phyloP scores from a whole-genome alignment of 2,888 invertebrate genomes.

The Saturnia pavonia region DNA sequence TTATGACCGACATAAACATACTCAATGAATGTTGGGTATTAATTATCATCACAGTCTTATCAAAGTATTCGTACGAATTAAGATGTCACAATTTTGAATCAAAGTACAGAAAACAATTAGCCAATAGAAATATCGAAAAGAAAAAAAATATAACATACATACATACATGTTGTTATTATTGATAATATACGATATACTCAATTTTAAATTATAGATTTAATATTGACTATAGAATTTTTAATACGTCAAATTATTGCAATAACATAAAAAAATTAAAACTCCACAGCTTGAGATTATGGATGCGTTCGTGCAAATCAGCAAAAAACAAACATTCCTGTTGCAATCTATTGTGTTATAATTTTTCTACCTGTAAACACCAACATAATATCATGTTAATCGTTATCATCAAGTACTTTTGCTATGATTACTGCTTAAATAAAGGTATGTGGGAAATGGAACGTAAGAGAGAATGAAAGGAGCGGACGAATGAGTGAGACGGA shows the following conservation, averaged over 20 bases:
- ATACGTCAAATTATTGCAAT: constrained; percentile 14
- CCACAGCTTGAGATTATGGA: constrained; percentile 15
- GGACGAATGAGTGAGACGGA: too few species aligned
- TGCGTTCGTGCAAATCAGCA: constrained; percentile 12
- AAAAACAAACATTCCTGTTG: constrained; percentile 30
- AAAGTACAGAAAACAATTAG: neutral
- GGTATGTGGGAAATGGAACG: too few species aligned
- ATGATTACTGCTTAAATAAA: too few species aligned
- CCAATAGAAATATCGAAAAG: neutral
- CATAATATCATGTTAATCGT: neutral
- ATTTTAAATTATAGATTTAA: neutral
- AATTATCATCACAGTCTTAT: neutral
- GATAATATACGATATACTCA: neutral
- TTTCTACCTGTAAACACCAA: constrained; percentile 62
- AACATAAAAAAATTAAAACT: constrained; percentile 17
- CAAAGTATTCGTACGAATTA: neutral
- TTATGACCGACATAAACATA: neutral
- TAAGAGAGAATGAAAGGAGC: too few species aligned
- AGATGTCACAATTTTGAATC: neutral
- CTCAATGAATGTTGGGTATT: neutral
- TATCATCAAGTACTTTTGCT: too few species aligned
- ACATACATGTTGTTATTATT: neutral
- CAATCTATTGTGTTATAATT: constrained; percentile 37
- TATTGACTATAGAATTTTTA: neutral
- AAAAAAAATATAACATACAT: neutral